A percentile compares a stretch with the other conserved stretches of the same genome.
These are phyloP conservation scores for Hypercompe scribonia DNA, from an alignment of 2,888 invertebrate genomes.

Conservation along the genomic window DNA sequence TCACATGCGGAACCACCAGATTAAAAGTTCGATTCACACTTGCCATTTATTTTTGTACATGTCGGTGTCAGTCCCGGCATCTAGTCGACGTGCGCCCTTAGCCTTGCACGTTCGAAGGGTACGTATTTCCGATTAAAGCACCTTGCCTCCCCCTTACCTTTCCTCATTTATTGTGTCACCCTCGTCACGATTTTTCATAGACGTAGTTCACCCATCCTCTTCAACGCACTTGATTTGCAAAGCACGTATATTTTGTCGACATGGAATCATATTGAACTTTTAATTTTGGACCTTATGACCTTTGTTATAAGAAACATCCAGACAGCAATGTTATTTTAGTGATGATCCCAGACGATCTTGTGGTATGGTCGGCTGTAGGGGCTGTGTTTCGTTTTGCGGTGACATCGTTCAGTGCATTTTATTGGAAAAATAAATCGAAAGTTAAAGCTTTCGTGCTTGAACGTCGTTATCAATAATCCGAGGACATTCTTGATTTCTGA, in stretches of 20 bases:
- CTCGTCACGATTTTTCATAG: constrained; percentile 85
- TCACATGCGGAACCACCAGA: neutral
- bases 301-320: constrained; percentile 53
- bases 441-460: constrained; percentile 69
- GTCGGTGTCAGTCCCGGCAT: constrained; percentile 22
- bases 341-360: constrained; percentile 68
- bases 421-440: constrained; percentile 75
- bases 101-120: constrained; percentile 54
- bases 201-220: constrained; percentile 79
- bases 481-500: constrained; percentile 63
- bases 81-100: constrained; percentile 48
- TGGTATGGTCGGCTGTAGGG: constrained; percentile 63
- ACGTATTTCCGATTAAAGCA: constrained; percentile 81
- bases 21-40: neutral
- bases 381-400: constrained; percentile 78
- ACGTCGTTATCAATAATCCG: constrained; percentile 68
- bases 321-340: constrained; percentile 53
- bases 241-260: constrained; percentile 73
- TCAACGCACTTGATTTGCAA: constrained; percentile 84
- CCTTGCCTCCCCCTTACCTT: constrained; percentile 71
- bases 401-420: constrained; percentile 73
- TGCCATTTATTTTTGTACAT: constrained; percentile 4
- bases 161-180: constrained; percentile 78
- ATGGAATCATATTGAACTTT: constrained; percentile 46
- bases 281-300: constrained; percentile 65